Base-by-base conservation (phyloP, 2,797 vertebrate species). In the Scleropages formosus region DNA sequence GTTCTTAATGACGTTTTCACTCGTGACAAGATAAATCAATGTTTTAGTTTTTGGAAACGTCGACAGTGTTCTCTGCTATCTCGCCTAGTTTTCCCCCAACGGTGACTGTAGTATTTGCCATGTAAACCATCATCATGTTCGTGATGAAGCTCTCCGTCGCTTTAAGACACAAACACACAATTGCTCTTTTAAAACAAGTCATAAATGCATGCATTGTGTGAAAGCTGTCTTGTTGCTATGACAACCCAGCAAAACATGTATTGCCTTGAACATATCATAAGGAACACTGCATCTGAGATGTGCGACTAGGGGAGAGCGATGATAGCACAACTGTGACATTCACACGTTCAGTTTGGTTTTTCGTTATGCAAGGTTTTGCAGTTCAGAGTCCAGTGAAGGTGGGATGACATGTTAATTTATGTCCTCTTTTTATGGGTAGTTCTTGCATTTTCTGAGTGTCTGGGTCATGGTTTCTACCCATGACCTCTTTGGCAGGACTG, bases 261-360 rank as follows among this genome's bases (percentile, higher is more conserved):
- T 81, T 82, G 79, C 80, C 73, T 75, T 79, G 83, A 85, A 82
- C 87, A 83, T 88, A 85, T 85, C 81, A 87, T 85, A 85, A 87
- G 86, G 84, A 88, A 89, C 88, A 88, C 85, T 87, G 78, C 78
- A 74, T 24, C 74, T 84, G 82, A 81, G 85, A 84, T 82, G 80
- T 79, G 83, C 78, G 20, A 49, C 78, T 78, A 80, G 84, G 82
- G 84, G 81, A 47, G 69, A 51, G 78, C 79, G 79, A 79, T 13
- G 26, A 80, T 79, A 53, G 78, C 65, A 72, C 68, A 59, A 82
- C 75, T 39, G 31, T 2, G 31, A 31, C 31, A 39, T 39, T 39
- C 31, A 22, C 46, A 24, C 31, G 26, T 49, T 18, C 47, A 11
- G 47, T 47, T 27, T 13, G n/a, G 22, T 11, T 22, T 64, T 12